phyloP scores from a whole-genome alignment of 2,797 vertebrate genomes.

The Esox lucius region DNA sequence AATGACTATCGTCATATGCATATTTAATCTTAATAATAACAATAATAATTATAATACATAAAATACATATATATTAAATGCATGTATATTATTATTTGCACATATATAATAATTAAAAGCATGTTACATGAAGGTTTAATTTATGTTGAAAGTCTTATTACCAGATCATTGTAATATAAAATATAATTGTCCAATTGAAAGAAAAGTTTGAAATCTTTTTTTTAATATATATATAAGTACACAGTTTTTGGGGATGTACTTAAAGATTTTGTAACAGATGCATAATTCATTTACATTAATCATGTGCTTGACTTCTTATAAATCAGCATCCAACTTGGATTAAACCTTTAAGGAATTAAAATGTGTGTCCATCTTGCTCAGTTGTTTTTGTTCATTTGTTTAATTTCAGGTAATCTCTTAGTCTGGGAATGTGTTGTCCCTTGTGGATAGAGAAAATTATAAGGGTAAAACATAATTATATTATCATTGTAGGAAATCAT shows the following conservation, averaged over 20 bases:
- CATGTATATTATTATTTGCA: too few species aligned
- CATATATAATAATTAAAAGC: too few species aligned
- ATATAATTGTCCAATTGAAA: background rate
- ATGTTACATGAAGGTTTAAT: background rate
- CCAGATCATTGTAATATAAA: background rate
- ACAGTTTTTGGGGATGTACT: too few species aligned
- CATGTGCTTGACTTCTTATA: background rate
- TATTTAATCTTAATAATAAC: too few species aligned
- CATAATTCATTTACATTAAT: too few species aligned
- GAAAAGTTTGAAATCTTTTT: background rate
- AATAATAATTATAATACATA: too few species aligned
- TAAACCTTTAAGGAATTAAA: background rate
- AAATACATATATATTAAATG: too few species aligned
- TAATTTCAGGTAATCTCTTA: background rate
- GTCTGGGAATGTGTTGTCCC: background rate
- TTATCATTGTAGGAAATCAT: background rate
- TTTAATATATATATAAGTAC: too few species aligned
- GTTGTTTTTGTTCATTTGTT: background rate
- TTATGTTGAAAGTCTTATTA: background rate
- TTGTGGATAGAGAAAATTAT: background rate
- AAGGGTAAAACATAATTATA: background rate
- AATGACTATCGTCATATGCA: background rate
- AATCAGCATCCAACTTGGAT: background rate
- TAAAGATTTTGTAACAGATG: too few species aligned
- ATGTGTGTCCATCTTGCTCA: background rate